phyloP scores from a whole-genome alignment of 2,888 invertebrate species.

The Ophioninae sp. region DNA sequence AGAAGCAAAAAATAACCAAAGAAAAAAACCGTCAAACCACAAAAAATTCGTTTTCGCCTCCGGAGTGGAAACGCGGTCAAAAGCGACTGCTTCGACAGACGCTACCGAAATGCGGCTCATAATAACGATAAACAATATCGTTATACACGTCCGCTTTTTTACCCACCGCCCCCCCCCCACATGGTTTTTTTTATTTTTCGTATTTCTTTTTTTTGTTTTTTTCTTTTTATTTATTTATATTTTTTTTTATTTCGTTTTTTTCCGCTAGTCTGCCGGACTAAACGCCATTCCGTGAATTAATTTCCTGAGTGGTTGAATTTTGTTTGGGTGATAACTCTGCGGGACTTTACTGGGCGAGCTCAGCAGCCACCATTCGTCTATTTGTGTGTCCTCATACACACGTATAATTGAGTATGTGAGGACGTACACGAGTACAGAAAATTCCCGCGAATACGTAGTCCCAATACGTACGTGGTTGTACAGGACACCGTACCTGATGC shows the following conservation, averaged over 20 bases:
- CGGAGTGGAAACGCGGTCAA: background rate
- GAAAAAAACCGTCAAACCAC: background rate
- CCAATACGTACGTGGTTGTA: conserved; percentile 7
- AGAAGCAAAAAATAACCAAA: background rate
- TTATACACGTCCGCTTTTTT: background rate
- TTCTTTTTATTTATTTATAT: conserved; percentile 26
- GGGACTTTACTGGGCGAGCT: conserved; percentile 58
- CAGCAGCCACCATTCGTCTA: conserved; percentile 35
- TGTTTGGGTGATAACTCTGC: conserved; percentile 61
- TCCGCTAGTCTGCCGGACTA: conserved; percentile 34
- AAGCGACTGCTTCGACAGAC: conserved; percentile 1
- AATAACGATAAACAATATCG: conserved; percentile 56
- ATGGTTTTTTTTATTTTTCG: too few species aligned
- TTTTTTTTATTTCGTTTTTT: conserved; percentile 9
- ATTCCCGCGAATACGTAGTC: background rate
- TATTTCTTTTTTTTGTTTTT: background rate
- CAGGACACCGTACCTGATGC: conserved; percentile 11
- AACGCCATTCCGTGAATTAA: conserved; percentile 61
- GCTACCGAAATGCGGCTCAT: conserved; percentile 36
- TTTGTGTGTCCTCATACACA: background rate
- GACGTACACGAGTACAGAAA: background rate
- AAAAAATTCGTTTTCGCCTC: background rate
- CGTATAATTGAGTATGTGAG: background rate
- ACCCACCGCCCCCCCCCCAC: too few species aligned
- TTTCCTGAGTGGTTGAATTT: conserved; percentile 64